Evolutionary conservation across 2,113 vertebrate genomes (phyloP), one percentile per base, ranked within the genome.

Genomic region (Sapajus apella): DNA sequence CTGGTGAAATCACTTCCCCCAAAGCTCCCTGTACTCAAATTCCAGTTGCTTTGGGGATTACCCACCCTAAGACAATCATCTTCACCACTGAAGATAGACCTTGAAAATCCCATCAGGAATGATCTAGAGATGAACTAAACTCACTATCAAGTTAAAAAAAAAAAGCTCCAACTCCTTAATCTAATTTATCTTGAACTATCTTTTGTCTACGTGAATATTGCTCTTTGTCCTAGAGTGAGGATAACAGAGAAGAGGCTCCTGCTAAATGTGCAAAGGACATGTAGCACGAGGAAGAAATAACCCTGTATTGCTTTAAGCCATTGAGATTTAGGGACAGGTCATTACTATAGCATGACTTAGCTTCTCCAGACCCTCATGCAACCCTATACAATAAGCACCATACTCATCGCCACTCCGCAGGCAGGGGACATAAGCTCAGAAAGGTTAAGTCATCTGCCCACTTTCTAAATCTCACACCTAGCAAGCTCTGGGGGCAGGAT

Each of bases 341-440:
- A 23, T 30, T 17, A 21, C 18, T 81, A 2, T 0, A 14, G 55
- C 21, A 30, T 27, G 61, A 73, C n/a, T 45, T 23, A 1, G 35
- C 10, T 9, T 64, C 72, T 86, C 14, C 21, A 2, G 11, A 37
- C 1, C 55, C 50, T 35, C 75, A 16, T 0, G 17, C 16, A 21
- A 8, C 43, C 32, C 8, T 56, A 3, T 21, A 14, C 0, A 2
- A 2, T 21, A 45, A 72, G 50, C 4, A 20, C 6, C 8, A 21
- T 12, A 25, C 56, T 64, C 56, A 23, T 37, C 32, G 32, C 68
- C 37, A 10, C 32, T 9, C 45, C 0, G 1, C 4, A 50, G 18
- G n/a, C 40, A 56, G 6, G 3, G 5, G 47, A 25, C 66, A n/a
- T 14, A 14, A 55, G 23, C n/a, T 45, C 25, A 12, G 43, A 27